These are phyloP conservation scores for Temnothorax unifasciatus DNA, from an alignment of 2,888 invertebrate genomes.

Conservation along the genomic window DNA sequence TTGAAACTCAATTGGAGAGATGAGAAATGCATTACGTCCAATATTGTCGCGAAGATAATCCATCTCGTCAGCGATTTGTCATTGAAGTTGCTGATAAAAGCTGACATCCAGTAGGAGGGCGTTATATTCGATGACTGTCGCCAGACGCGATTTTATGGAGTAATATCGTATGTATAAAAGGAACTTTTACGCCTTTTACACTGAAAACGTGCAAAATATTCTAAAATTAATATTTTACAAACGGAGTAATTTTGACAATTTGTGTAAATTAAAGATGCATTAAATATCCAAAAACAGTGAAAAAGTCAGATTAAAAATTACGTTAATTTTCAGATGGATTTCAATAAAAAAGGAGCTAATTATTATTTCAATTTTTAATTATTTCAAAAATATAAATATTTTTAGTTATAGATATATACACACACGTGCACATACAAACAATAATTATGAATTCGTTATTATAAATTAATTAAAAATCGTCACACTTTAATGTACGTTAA, in stretches of 20 bases:
- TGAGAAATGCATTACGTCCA: conserved; percentile 11
- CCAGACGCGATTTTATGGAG: not conserved
- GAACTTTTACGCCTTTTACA: not conserved
- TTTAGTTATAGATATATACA: not conserved
- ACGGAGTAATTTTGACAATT: not conserved
- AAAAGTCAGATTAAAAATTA: not conserved
- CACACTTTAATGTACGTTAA: not conserved
- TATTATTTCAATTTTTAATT: no score
- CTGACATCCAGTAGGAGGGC: not conserved
- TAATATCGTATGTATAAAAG: not conserved
- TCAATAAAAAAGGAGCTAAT: not conserved
- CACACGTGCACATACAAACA: no score
- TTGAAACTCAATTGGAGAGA: conserved; percentile 25
- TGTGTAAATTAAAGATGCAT: not conserved
- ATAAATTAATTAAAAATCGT: not conserved
- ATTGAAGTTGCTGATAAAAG: not conserved
- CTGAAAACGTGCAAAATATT: not conserved
- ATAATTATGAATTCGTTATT: not conserved
- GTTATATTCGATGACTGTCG: not conserved
- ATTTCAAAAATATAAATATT: not conserved
- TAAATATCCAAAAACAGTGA: not conserved
- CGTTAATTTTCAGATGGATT: not conserved
- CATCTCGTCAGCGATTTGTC: not conserved
- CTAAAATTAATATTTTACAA: not conserved
- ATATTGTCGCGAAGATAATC: not conserved